phyloP scores from a whole-genome alignment of 2,113 vertebrate genomes.

The Spea bombifrons region DNA sequence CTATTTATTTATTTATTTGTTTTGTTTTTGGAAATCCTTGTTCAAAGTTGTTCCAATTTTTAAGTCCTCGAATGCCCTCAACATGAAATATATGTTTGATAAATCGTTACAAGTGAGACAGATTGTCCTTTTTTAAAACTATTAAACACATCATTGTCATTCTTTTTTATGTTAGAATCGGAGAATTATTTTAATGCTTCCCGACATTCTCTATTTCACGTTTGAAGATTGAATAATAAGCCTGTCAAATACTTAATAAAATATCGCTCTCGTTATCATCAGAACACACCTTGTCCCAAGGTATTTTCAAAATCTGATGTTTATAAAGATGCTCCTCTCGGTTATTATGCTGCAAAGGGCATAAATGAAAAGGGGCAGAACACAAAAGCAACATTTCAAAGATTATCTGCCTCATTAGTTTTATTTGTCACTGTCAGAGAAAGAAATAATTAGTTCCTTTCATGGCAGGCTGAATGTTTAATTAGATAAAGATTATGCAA shows the following conservation, averaged over 20 bases:
- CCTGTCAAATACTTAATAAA: slow-evolving; percentile 1
- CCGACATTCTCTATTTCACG: neutral
- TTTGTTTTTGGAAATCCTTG: no score
- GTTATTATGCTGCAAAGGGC: slow-evolving; percentile 23
- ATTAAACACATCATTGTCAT: neutral
- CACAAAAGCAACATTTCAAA: slow-evolving; percentile 29
- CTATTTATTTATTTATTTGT: no score
- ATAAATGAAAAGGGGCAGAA: slow-evolving; percentile 5
- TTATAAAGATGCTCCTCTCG: neutral
- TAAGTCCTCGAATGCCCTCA: no score
- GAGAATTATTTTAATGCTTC: neutral
- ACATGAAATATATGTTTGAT: no score
- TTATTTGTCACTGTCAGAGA: slow-evolving; percentile 38
- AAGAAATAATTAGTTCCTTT: slow-evolving; percentile 47
- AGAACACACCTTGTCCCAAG: slow-evolving; percentile 16
- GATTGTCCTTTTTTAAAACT: neutral
- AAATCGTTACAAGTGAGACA: no score
- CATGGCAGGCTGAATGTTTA: slow-evolving; percentile 46
- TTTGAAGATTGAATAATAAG: neutral
- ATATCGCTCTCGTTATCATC: slow-evolving; percentile 12
- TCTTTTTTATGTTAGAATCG: neutral
- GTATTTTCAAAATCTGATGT: neutral
- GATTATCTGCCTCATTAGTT: slow-evolving; percentile 36
- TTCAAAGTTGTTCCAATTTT: no score
- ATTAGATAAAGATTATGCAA: slow-evolving; percentile 49